Percentiles rank a stretch among this genome's conserved stretches.
Conservation (phyloP, 2,113 vertebrate genomes). For the Pristiophorus japonicus region DNA sequence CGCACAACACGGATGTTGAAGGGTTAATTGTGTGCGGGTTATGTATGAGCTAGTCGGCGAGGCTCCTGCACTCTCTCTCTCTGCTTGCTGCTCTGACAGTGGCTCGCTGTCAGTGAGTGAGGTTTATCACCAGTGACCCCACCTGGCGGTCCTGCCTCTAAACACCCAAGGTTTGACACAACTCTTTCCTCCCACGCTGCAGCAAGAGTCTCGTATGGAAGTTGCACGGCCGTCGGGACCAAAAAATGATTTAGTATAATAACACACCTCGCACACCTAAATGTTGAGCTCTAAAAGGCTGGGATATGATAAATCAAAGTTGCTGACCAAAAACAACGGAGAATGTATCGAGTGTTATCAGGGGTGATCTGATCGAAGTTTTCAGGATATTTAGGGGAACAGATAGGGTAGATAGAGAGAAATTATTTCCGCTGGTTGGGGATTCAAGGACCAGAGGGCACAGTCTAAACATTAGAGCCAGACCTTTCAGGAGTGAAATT, state of each 20-base stretch:
- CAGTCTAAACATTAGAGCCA: too few species aligned
- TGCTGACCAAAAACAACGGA: background rate
- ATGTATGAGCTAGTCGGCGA: background rate
- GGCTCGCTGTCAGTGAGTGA: background rate
- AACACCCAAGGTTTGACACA: background rate
- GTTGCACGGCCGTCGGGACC: too few species aligned
- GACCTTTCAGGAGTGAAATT: too few species aligned
- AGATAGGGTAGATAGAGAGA: too few species aligned
- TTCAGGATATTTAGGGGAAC: too few species aligned
- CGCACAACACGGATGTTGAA: background rate
- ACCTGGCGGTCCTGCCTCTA: background rate
- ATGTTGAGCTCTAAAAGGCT: background rate
- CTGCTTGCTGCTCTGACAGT: background rate
- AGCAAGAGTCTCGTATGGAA: too few species aligned
- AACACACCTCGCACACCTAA: too few species aligned
- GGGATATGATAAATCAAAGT: background rate
- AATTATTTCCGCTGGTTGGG: too few species aligned
- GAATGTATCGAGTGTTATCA: background rate
- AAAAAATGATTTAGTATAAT: too few species aligned
- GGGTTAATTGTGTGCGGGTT: background rate
- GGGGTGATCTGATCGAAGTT: too few species aligned
- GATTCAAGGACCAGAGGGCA: too few species aligned
- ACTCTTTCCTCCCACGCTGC: too few species aligned
- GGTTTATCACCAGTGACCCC: background rate
- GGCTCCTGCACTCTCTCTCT: background rate